Percentiles rank a stretch among this genome's conserved stretches.
Conservation (phyloP, 2,113 vertebrate genomes). For the Alligator sinensis region DNA sequence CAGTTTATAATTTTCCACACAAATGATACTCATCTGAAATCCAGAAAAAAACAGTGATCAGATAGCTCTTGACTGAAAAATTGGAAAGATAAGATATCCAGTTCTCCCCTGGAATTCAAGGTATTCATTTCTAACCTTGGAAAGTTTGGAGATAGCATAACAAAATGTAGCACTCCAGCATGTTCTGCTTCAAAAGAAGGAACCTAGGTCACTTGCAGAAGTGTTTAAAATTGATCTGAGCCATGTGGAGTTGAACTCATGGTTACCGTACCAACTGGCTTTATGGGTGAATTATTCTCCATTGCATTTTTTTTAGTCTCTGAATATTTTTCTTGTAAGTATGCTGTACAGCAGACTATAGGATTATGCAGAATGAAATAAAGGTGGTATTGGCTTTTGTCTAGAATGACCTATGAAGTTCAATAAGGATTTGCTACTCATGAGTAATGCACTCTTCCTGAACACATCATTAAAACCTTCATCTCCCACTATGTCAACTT, state of each 20-base stretch:
- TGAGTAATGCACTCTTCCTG: not conserved
- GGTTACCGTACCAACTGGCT: not conserved
- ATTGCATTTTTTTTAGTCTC: not conserved
- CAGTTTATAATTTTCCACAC: not conserved
- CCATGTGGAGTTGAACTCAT: not conserved
- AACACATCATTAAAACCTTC: not conserved
- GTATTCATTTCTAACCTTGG: not conserved
- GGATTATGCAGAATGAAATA: not conserved
- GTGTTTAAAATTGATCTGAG: not conserved
- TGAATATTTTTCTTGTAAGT: not conserved
- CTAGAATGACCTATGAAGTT: not conserved
- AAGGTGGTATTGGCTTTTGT: not conserved
- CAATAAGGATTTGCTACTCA: not conserved
- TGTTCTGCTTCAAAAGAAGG: not conserved
- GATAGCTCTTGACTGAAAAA: not conserved
- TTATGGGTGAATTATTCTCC: not conserved
- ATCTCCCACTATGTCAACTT: not conserved
- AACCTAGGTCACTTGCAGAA: not conserved
- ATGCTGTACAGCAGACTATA: not conserved
- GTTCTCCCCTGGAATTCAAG: not conserved
- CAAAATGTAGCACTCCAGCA: not conserved
- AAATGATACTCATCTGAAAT: not conserved
- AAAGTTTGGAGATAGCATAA: slow-evolving; percentile 1
- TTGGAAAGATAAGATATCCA: too few species aligned
- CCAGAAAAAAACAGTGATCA: not conserved